Conservation (phyloP, 2,113 vertebrate genomes). For the Phoenicopterus ruber region DNA sequence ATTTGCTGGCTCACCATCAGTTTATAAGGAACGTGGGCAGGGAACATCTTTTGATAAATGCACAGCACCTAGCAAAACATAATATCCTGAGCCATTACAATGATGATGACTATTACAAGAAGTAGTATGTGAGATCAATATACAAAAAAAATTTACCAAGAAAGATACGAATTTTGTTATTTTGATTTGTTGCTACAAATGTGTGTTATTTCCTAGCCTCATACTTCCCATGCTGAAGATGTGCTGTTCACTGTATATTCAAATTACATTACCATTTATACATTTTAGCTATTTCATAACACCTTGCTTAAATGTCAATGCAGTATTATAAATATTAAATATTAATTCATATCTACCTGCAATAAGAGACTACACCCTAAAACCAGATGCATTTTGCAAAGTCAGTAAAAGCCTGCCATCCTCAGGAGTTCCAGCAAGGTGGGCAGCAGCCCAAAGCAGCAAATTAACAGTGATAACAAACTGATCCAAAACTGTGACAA, state of each 20-base stretch:
- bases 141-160: neutral
- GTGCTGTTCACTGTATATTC: neutral
- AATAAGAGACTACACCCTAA: neutral
- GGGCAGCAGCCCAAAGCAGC: neutral
- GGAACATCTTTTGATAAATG: neutral
- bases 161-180: neutral
- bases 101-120: neutral
- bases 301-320: neutral
- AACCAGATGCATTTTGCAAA: neutral
- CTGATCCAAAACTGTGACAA: neutral
- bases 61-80: neutral
- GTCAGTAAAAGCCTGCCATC: neutral
- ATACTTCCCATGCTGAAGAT: neutral
- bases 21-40: neutral
- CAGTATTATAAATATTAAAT: neutral
- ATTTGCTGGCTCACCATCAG: neutral
- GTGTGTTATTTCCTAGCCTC: neutral
- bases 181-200: neutral
- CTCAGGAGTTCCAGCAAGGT: neutral
- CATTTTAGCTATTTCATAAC: neutral
- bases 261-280: neutral
- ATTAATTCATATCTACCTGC: neutral
- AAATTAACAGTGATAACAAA: neutral
- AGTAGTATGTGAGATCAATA: neutral
- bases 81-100: neutral